phyloP scores from a whole-genome alignment of 2,797 vertebrate species.

The Molossus molossus region DNA sequence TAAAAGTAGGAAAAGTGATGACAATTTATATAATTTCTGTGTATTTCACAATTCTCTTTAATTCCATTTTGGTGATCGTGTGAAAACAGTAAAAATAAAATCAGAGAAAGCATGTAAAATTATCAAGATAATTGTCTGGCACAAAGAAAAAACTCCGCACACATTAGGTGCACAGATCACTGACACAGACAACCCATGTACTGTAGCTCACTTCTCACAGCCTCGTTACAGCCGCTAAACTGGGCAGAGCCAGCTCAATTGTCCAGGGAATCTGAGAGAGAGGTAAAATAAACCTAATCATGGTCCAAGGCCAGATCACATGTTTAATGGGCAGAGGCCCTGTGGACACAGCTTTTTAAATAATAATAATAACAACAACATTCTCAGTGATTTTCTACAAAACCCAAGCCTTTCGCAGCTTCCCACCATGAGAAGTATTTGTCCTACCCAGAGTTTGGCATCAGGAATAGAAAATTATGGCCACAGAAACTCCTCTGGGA shows the following conservation, averaged over 20 bases:
- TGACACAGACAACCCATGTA: background rate
- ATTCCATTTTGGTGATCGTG: background rate
- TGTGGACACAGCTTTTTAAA: background rate
- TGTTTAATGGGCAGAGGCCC: background rate
- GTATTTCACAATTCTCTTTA: conserved; percentile 3
- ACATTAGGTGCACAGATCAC: background rate
- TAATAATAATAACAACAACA: background rate
- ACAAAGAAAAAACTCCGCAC: conserved; percentile 1
- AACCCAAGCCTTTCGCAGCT: background rate
- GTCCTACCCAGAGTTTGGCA: background rate
- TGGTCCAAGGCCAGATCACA: background rate
- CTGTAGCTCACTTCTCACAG: background rate
- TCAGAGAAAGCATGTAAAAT: background rate
- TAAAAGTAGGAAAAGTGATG: conserved; percentile 7
- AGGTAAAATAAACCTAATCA: background rate
- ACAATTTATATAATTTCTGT: background rate
- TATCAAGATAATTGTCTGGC: background rate
- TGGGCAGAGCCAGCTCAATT: background rate
- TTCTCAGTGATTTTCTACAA: background rate
- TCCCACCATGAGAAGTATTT: background rate
- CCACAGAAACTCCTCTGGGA: background rate
- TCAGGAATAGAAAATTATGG: background rate
- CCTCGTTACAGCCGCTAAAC: background rate
- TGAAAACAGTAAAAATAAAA: background rate
- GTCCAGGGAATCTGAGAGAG: background rate